Percentiles rank a stretch among this genome's conserved stretches.
These are phyloP conservation scores for Cydia amplana DNA, from an alignment of 1,140 invertebrate genomes.

Conservation along the genomic window DNA sequence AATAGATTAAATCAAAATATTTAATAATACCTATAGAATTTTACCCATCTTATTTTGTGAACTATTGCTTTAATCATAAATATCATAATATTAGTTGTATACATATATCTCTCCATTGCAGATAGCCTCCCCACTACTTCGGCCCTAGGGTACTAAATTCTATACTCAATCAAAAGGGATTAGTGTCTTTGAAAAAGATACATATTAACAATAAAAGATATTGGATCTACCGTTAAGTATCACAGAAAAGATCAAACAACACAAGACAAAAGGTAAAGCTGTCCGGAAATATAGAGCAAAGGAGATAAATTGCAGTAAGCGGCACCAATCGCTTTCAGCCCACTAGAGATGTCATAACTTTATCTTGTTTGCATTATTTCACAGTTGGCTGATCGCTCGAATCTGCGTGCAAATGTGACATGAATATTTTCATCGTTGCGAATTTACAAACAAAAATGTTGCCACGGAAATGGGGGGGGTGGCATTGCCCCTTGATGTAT, in stretches of 20 bases:
- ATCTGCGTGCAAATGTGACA: slow-evolving; percentile 61
- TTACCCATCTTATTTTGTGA: too few relatives aligned
- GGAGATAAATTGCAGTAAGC: slow-evolving; percentile 37
- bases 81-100: too few relatives aligned
- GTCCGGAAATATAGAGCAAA: slow-evolving; percentile 32
- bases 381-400: slow-evolving; percentile 61
- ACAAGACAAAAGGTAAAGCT: slow-evolving; percentile 33
- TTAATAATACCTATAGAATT: too few relatives aligned
- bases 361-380: slow-evolving; percentile 75
- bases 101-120: too few relatives aligned
- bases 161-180: too few relatives aligned
- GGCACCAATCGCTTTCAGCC: slow-evolving; percentile 41
- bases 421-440: slow-evolving; percentile 60
- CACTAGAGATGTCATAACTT: slow-evolving; percentile 69
- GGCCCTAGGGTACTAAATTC: too few relatives aligned
- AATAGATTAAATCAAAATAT: too few relatives aligned
- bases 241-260: slow-evolving; percentile 15
- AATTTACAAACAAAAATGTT: slow-evolving; percentile 53
- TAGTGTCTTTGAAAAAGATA: too few relatives aligned
- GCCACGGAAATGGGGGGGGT: slow-evolving; percentile 32
- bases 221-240: neutral
- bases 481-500: slow-evolving; percentile 11
- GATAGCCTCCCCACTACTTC: too few relatives aligned
- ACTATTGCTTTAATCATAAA: too few relatives aligned
- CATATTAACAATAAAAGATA: neutral